Percentiles rank a stretch among this genome's conserved stretches.
phyloP scores from a whole-genome alignment of 2,888 invertebrate species.

The Drosophila affinis region DNA sequence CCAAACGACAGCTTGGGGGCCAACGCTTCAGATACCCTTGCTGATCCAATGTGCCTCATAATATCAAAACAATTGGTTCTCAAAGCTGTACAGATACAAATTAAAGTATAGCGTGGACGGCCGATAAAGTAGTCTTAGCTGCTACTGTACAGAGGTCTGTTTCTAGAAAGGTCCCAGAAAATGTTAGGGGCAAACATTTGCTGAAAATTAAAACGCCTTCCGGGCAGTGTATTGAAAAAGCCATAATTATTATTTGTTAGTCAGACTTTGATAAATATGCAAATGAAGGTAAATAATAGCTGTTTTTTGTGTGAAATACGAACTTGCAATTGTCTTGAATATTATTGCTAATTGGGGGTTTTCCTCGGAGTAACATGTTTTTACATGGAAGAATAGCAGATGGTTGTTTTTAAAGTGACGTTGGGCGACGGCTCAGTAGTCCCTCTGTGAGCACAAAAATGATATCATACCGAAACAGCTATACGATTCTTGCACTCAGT shows the following conservation, averaged over 20 bases:
- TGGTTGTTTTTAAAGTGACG: conserved; percentile 22
- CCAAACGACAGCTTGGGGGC: background rate
- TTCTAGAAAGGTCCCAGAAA: background rate
- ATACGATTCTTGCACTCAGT: conserved; percentile 7
- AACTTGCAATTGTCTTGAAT: conserved; percentile 44
- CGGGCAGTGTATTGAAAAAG: conserved; percentile 2
- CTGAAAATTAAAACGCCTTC: background rate
- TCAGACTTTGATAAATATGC: conserved; percentile 55
- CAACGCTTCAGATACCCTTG: background rate
- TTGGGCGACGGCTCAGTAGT: too few relatives aligned
- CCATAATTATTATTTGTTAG: conserved; percentile 56
- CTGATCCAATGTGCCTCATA: too few relatives aligned
- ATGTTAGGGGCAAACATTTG: background rate
- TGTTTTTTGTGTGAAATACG: conserved; percentile 27
- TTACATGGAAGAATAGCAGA: conserved; percentile 2
- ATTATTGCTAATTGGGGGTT: conserved; percentile 32
- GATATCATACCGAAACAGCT: conserved; percentile 1
- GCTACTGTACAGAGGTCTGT: too few relatives aligned
- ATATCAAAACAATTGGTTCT: too few relatives aligned
- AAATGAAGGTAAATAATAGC: conserved; percentile 54
- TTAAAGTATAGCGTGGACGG: too few relatives aligned
- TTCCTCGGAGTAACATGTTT: conserved; percentile 17
- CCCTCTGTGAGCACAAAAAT: background rate
- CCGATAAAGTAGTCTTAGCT: too few relatives aligned
- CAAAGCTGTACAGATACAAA: too few relatives aligned